A percentile compares a stretch with the other conserved stretches of the same genome.
Conservation (phyloP, 2,797 vertebrate genomes). For the Chiloscyllium punctatum region DNA sequence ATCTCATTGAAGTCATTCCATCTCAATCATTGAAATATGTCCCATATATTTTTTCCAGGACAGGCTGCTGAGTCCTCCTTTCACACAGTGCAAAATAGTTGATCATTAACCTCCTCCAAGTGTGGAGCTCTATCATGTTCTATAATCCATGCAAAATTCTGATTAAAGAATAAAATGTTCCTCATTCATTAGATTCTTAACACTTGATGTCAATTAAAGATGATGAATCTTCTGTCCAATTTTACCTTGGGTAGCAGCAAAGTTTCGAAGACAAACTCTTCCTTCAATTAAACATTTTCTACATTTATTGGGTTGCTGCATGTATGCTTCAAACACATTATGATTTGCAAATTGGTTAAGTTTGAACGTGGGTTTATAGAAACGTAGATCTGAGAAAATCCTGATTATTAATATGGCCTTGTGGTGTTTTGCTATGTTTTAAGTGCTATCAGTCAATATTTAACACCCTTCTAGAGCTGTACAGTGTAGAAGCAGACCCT, state of each 20-base stretch:
- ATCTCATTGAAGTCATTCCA: no score
- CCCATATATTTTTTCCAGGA: background rate
- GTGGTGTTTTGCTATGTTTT: no score
- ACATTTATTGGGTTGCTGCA: background rate
- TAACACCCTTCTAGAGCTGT: no score
- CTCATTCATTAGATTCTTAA: background rate
- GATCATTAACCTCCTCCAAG: background rate
- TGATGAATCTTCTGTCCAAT: background rate
- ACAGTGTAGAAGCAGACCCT: no score
- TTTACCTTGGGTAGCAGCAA: background rate
- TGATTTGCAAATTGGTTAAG: conserved; percentile 1
- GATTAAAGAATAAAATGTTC: conserved; percentile 21
- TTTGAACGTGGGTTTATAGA: background rate
- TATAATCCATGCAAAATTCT: background rate
- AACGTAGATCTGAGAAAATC: background rate
- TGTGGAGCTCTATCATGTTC: background rate
- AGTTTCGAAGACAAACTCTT: background rate
- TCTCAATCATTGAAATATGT: no score
- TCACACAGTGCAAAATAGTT: background rate
- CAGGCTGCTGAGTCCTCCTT: background rate
- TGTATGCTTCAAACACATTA: background rate
- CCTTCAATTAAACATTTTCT: background rate
- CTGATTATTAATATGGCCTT: background rate
- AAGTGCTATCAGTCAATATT: no score
- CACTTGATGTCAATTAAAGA: background rate